Conservation (phyloP, 2,888 invertebrate genomes). For the Epinotia brunnichana region DNA sequence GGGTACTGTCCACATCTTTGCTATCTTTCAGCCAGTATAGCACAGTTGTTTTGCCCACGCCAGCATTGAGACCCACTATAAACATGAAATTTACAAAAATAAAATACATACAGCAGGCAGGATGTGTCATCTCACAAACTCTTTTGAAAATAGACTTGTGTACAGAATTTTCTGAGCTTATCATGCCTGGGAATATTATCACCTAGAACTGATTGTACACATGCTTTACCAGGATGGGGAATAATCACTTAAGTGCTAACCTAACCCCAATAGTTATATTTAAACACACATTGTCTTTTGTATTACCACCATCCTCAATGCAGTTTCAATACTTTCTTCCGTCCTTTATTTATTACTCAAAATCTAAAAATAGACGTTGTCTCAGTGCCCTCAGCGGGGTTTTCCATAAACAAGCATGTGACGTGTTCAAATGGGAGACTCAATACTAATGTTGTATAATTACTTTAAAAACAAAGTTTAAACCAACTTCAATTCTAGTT, state of each 20-base stretch:
- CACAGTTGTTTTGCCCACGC: slow-evolving; percentile 40
- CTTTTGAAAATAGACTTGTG: not conserved
- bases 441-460: not conserved
- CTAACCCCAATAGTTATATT: too few species aligned
- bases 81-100: not conserved
- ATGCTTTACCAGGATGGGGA: not conserved
- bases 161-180: too few species aligned
- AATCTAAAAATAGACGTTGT: slow-evolving; percentile 3
- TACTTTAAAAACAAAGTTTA: too few species aligned
- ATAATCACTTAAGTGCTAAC: not conserved
- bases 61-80: slow-evolving; percentile 41
- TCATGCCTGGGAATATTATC: too few species aligned
- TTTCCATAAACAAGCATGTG: not conserved
- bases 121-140: too few species aligned
- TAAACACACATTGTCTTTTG: too few species aligned
- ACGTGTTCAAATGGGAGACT: not conserved
- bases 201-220: too few species aligned
- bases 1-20: slow-evolving; percentile 4
- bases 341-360: not conserved
- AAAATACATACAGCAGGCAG: too few species aligned
- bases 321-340: not conserved
- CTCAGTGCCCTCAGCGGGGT: not conserved
- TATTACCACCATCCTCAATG: not conserved
- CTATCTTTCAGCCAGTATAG: slow-evolving; percentile 31
- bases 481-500: too few species aligned